phyloP scores from a whole-genome alignment of 2,888 invertebrate species.

The Cyrtodaria siliqua region DNA sequence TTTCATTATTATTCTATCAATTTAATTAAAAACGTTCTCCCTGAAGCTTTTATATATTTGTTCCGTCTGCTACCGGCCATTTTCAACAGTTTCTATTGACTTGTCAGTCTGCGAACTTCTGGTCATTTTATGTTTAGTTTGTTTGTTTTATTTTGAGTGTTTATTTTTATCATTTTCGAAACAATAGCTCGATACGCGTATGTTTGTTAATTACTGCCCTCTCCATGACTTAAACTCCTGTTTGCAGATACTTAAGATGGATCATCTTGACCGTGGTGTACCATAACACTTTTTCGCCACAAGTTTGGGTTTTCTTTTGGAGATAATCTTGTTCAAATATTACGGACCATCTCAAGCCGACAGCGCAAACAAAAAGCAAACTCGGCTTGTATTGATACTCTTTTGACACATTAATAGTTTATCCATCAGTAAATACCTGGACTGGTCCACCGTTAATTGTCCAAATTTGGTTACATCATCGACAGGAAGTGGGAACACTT shows the following conservation, averaged over 20 bases:
- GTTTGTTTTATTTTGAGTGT: not conserved
- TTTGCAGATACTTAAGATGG: no score
- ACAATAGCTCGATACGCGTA: constrained; percentile 12
- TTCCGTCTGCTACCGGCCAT: no score
- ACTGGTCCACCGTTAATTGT: constrained; percentile 6
- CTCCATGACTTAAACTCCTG: not conserved
- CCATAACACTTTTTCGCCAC: no score
- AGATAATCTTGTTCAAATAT: not conserved
- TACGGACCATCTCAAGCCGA: not conserved
- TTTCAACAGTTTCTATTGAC: no score
- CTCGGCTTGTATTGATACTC: not conserved
- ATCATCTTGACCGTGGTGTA: no score
- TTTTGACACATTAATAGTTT: constrained; percentile 13
- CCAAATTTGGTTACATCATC: constrained; percentile 4
- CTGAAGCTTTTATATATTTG: no score
- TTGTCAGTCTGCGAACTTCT: no score
- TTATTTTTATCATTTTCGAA: not conserved
- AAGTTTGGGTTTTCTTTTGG: no score
- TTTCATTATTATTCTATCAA: no score
- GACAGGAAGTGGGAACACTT: constrained; percentile 8
- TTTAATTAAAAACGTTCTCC: no score
- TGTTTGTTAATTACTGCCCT: constrained; percentile 1
- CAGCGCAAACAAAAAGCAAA: constrained; percentile 10
- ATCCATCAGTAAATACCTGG: constrained; percentile 1
- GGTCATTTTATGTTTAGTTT: no score